These are phyloP conservation scores for Seira sanloemensis DNA, from an alignment of 2,888 invertebrate species.

Conservation along the genomic window DNA sequence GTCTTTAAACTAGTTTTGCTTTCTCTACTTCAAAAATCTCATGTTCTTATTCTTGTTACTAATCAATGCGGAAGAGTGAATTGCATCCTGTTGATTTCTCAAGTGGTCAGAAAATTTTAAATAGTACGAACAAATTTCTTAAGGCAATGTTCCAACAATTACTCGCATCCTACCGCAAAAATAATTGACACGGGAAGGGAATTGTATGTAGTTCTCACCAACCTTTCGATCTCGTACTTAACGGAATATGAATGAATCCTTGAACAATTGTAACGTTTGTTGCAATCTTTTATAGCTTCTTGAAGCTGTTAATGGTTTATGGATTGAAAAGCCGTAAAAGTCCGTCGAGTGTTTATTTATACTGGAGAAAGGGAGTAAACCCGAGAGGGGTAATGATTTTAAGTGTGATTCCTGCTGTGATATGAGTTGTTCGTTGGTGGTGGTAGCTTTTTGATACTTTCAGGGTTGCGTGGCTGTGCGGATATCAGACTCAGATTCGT, in stretches of 20 bases:
- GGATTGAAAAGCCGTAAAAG: neutral
- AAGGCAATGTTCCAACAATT: neutral
- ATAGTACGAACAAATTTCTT: too few species aligned
- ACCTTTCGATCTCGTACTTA: neutral
- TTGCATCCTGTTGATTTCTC: neutral
- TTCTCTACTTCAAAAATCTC: too few species aligned
- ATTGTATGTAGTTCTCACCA: neutral
- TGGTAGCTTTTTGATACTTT: neutral
- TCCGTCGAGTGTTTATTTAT: neutral
- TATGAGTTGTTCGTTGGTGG: neutral
- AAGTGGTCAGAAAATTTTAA: too few species aligned
- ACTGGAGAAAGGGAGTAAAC: neutral
- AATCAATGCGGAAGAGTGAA: neutral
- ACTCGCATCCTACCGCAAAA: neutral
- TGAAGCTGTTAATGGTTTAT: neutral
- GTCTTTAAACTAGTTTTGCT: too few species aligned
- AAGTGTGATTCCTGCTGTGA: neutral
- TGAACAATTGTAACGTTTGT: neutral
- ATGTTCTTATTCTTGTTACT: too few species aligned
- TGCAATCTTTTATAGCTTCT: too few species aligned
- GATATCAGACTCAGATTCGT: neutral
- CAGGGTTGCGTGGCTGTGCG: neutral
- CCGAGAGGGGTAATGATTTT: neutral
- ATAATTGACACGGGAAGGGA: neutral
- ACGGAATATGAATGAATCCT: neutral